Conservation (phyloP, 2,113 vertebrate species). For the Mola mola region DNA sequence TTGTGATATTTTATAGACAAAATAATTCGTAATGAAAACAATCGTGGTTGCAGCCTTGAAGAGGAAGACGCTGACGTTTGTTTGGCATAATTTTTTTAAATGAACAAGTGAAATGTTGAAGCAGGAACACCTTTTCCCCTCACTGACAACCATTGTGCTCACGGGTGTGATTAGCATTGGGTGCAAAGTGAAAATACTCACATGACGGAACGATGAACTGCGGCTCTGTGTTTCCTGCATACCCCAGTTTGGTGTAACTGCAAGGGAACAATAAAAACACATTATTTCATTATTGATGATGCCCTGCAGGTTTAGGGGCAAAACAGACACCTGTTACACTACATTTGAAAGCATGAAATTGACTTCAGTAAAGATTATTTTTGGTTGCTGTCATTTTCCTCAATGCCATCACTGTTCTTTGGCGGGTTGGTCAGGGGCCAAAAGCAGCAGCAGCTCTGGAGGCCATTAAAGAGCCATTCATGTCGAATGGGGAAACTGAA, state of each 20-base stretch:
- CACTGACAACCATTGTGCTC: too few relatives aligned
- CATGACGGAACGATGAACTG: slow-evolving; percentile 99
- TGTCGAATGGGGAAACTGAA: slow-evolving; percentile 27
- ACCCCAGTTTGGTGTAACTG: slow-evolving; percentile 97
- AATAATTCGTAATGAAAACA: too few relatives aligned
- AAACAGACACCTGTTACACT: background rate
- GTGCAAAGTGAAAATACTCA: slow-evolving; percentile 80
- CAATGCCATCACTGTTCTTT: slow-evolving; percentile 50
- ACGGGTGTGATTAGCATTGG: too few relatives aligned
- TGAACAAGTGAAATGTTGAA: too few relatives aligned
- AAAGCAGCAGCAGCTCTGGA: slow-evolving; percentile 28
- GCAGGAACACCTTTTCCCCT: too few relatives aligned
- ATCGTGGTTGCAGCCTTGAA: too few relatives aligned
- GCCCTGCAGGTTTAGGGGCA: background rate
- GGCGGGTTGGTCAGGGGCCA: slow-evolving; percentile 34
- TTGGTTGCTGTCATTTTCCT: slow-evolving; percentile 31
- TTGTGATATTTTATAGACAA: too few relatives aligned
- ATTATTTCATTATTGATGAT: background rate
- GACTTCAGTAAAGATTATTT: slow-evolving; percentile 19
- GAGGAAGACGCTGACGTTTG: too few relatives aligned
- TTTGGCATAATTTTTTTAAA: too few relatives aligned
- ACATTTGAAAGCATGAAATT: slow-evolving; percentile 4
- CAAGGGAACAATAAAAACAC: slow-evolving; percentile 69
- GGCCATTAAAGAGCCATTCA: slow-evolving; percentile 58
- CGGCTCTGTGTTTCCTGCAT: slow-evolving; percentile 98